phyloP scores from a whole-genome alignment of 2,797 vertebrate species.

The Tokudaia tokunoshimensis region DNA sequence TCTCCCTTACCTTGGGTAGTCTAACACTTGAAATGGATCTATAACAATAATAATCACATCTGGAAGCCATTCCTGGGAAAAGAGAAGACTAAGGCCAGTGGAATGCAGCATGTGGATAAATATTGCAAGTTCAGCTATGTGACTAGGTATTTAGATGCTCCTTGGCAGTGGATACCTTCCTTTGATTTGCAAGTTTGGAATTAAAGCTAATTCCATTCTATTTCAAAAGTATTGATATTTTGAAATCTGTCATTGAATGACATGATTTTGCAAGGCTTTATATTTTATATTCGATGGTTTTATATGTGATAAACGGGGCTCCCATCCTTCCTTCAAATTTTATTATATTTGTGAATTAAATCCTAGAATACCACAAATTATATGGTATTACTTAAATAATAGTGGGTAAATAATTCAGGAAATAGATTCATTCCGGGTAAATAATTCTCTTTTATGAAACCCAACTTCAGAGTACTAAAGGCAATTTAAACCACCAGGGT shows the following conservation, averaged over 20 bases:
- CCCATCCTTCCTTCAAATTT: constrained; percentile 27
- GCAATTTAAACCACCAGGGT: constrained; percentile 38
- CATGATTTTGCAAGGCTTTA: constrained; percentile 17
- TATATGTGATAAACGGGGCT: background rate
- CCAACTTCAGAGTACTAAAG: constrained; percentile 45
- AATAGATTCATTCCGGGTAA: constrained; percentile 50
- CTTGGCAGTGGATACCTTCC: constrained; percentile 56
- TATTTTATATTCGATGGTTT: background rate
- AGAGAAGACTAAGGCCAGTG: constrained; percentile 81
- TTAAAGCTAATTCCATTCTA: background rate
- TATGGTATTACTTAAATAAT: constrained; percentile 48
- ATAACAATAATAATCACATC: constrained; percentile 81
- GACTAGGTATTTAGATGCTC: constrained; percentile 69
- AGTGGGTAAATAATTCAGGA: constrained; percentile 61
- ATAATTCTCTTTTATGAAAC: background rate
- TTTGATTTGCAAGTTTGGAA: constrained; percentile 65
- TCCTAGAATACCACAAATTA: constrained; percentile 38
- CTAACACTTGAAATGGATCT: constrained; percentile 76
- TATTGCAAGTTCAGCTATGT: constrained; percentile 67
- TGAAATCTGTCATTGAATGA: background rate
- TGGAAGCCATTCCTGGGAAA: constrained; percentile 86
- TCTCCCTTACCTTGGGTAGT: constrained; percentile 45
- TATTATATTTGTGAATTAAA: constrained; percentile 54
- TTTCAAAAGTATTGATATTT: constrained; percentile 74
- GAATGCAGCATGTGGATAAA: constrained; percentile 84